Evolutionary conservation across 2,797 vertebrate genomes (phyloP).

Genomic region (Trachurus trachurus): DNA sequence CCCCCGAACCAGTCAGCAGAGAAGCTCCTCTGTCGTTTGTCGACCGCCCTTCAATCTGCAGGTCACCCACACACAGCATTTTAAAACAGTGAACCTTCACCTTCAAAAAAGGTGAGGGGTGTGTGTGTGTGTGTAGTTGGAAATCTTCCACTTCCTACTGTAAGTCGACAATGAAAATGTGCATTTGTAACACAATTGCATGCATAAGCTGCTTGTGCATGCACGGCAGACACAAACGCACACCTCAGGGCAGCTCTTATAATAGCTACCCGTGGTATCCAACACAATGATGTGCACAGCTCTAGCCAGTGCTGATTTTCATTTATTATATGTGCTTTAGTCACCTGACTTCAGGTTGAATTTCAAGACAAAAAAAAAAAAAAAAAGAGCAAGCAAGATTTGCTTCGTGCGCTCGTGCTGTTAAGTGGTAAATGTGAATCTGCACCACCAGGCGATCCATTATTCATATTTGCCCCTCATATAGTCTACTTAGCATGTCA

Average conservation of each 20-base stretch:
- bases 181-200: slow-evolving; percentile 37
- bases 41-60: slow-evolving; percentile 58
- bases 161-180: slow-evolving; percentile 46
- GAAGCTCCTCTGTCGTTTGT: slow-evolving; percentile 55
- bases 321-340: slow-evolving; percentile 7
- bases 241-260: slow-evolving; percentile 64
- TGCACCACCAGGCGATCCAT: not conserved
- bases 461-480: not conserved
- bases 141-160: slow-evolving; percentile 18
- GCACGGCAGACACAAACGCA: slow-evolving; percentile 43
- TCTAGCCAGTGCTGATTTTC: slow-evolving; percentile 40
- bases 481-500: not conserved
- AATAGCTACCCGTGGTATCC: slow-evolving; percentile 56
- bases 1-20: slow-evolving; percentile 44
- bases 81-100: slow-evolving; percentile 63
- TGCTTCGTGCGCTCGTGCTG: not conserved
- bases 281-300: slow-evolving; percentile 38
- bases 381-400: not conserved
- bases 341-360: slow-evolving; percentile 22
- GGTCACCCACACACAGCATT: slow-evolving; percentile 64
- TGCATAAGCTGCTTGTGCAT: slow-evolving; percentile 38
- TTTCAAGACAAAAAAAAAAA: not conserved
- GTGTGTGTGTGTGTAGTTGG: not conserved
- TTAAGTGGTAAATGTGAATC: slow-evolving; percentile 3
- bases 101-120: slow-evolving; percentile 27